These are phyloP conservation scores for Amiota mariae DNA, from an alignment of 2,888 invertebrate species.

Conservation along the genomic window DNA sequence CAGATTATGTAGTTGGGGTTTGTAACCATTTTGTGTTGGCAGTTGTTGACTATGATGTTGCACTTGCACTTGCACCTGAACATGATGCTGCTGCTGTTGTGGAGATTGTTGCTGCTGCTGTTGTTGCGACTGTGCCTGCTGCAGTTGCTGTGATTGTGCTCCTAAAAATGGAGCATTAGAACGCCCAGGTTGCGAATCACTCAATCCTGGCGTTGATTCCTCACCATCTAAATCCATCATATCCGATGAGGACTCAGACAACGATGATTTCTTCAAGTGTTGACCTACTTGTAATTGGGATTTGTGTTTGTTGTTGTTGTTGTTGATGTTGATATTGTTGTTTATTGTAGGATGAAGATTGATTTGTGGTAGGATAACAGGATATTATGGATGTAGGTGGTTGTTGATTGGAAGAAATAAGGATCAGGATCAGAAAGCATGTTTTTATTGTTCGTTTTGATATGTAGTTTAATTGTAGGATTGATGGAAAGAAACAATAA, in stretches of 20 bases:
- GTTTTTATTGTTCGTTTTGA: not conserved
- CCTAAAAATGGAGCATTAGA: slow-evolving; percentile 74
- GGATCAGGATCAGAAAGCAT: not conserved
- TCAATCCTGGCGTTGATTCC: slow-evolving; percentile 74
- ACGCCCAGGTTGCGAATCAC: slow-evolving; percentile 73
- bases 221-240: slow-evolving; percentile 93
- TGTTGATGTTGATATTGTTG: slow-evolving; percentile 27
- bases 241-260: slow-evolving; percentile 92
- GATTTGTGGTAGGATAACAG: too few relatives aligned
- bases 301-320: slow-evolving; percentile 29
- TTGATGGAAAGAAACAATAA: slow-evolving; percentile 59
- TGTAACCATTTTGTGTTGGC: slow-evolving; percentile 55
- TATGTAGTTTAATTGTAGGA: not conserved
- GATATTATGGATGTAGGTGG: not conserved
- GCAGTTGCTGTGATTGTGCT: slow-evolving; percentile 62
- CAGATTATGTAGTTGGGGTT: slow-evolving; percentile 45
- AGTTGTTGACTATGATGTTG: slow-evolving; percentile 50
- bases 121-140: slow-evolving; percentile 51
- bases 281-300: slow-evolving; percentile 79
- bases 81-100: slow-evolving; percentile 53
- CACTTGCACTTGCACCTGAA: too few relatives aligned
- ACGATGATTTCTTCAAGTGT: slow-evolving; percentile 90
- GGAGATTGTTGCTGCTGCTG: slow-evolving; percentile 46
- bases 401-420: not conserved
- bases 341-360: too few relatives aligned